Evolutionary conservation across 2,888 invertebrate genomes (phyloP).

Genomic region (Odontomyia ornata): DNA sequence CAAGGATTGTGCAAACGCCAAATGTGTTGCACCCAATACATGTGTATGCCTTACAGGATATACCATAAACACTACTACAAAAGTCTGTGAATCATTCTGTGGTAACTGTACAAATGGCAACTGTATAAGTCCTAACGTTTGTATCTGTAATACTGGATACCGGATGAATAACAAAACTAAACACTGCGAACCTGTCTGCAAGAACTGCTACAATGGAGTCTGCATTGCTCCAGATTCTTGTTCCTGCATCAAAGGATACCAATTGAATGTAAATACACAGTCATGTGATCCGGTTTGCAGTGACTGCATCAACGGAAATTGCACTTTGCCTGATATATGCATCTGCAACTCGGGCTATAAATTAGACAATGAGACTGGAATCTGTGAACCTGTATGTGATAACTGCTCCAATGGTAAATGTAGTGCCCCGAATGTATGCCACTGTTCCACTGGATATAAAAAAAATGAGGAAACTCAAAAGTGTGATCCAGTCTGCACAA

Average conservation of each 20-base stretch:
- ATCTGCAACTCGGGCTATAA: background rate
- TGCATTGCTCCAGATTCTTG: constrained; percentile 9
- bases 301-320: constrained; percentile 18
- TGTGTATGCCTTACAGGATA: background rate
- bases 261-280: background rate
- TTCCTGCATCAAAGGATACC: background rate
- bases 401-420: constrained; percentile 5
- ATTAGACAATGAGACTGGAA: background rate
- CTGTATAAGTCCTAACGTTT: background rate
- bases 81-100: constrained; percentile 8
- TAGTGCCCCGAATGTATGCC: background rate
- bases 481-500: background rate
- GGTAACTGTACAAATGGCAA: constrained; percentile 6
- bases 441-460: background rate
- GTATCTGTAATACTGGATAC: constrained; percentile 10
- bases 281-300: background rate
- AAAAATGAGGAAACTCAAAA: background rate
- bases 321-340: background rate
- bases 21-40: background rate
- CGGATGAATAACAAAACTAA: background rate
- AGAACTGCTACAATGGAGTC: background rate
- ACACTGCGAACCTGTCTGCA: constrained; percentile 1
- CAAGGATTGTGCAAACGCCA: background rate
- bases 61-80: background rate
- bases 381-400: background rate